Evolutionary conservation across 2,113 vertebrate genomes (phyloP), one percentile per base, ranked within the genome.

Genomic region (Microtus oregoni): DNA sequence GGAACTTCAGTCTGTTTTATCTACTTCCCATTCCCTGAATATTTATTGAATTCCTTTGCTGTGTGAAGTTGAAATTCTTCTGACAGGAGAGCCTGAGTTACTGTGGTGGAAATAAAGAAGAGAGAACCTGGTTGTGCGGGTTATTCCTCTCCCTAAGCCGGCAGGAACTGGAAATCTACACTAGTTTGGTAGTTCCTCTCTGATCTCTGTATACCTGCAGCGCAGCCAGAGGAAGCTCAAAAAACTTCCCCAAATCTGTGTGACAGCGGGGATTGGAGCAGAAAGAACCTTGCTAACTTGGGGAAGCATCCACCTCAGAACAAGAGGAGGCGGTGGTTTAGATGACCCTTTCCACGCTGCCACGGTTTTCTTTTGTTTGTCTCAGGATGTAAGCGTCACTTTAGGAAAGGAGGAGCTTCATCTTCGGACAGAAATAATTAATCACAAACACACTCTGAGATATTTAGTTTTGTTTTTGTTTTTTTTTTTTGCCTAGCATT

Each of bases 351-450:
- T 90, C 77, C n/a, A 38, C 14, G 70, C 4, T 15, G 10, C 78
- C 55, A 28, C 44, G 3, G 78, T 32, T 95, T 91, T 65, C 85
- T 96, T 61, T 30, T 67, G 65, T 67, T 5, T 87, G 63, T 20
- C 76, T 94, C 26, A 47, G 52, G 30, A 83, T n/a, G 58, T 47
- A 63, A 92, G 41, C 61, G 28, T 68, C 38, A 13, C 94, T 79
- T 89, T 87, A 68, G 78, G 85, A 93, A 79, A 92, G 17, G 38
- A 91, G 89, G 38, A 91, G 89, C 12, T 82, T 70, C 38, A 79
- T 88, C 70, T 83, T 86, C 68, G 28, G 47, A 58, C 73, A 89
- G 81, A 94, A 94, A 89, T 14, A 81, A 72, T 28, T 68, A 73
- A 92, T 86, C 65, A 52, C 87, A 61, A 92, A 38, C 20, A 83